Conservation (phyloP, 2,888 invertebrate genomes). For the Volucella inanis region DNA sequence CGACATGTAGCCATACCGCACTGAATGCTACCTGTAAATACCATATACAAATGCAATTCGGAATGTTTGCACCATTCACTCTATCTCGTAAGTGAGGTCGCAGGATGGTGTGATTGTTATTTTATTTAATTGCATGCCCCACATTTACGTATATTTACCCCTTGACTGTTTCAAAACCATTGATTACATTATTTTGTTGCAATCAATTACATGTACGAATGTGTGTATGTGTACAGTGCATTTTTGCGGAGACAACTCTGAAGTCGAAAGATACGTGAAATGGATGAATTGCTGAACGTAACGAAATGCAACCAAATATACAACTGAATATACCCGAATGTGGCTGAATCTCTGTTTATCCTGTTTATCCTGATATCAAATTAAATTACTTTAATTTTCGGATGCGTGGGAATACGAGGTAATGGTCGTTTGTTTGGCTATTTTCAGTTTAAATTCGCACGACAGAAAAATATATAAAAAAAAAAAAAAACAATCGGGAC, state of each 20-base stretch:
- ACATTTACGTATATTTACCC: constrained; percentile 1
- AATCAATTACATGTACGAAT: neutral
- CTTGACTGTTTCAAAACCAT: neutral
- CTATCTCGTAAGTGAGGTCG: too few relatives aligned
- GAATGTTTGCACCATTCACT: too few relatives aligned
- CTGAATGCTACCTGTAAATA: too few relatives aligned
- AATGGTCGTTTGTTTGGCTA: neutral
- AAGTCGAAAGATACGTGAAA: too few relatives aligned
- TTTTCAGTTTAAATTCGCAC: neutral
- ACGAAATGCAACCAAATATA: too few relatives aligned
- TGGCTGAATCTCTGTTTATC: neutral
- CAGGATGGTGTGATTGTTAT: constrained; percentile 1
- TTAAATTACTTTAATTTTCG: constrained; percentile 10
- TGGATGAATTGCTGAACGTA: too few relatives aligned
- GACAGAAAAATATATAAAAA: neutral
- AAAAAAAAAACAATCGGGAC: too few relatives aligned
- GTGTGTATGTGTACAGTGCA: too few relatives aligned
- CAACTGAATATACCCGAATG: too few relatives aligned
- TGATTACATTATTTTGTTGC: constrained; percentile 18
- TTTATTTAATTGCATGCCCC: neutral
- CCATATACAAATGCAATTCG: too few relatives aligned
- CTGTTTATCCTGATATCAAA: constrained; percentile 3
- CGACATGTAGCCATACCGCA: neutral
- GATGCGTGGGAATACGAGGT: neutral
- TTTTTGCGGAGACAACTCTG: too few relatives aligned